Evolutionary conservation across 2,113 vertebrate genomes (phyloP), one percentile per base, ranked within the genome.

Genomic region (Chionis minor): DNA sequence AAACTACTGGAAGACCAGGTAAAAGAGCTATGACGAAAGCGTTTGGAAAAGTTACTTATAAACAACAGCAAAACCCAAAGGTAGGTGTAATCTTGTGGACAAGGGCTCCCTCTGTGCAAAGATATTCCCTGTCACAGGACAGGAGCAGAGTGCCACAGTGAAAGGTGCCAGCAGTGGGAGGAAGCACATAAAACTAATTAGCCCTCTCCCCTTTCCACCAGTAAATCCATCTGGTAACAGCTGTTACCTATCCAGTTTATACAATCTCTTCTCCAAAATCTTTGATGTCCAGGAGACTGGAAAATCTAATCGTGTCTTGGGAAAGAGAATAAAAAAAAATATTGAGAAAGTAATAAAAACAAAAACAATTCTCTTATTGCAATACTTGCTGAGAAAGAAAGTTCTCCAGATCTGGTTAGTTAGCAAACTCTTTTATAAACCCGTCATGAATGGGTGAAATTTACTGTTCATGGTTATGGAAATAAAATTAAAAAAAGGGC

Each of bases 161-260:
- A 92, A 92, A 91, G 38, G 65, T 95, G 89, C 84, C 93, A 89
- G 73, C 52, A 87, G n/a, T 47, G 21, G 40, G 23, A 91, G 66
- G 78, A 91, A 94, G 58, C 56, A 87, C 70, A 85, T 75, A 85
- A 94, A 94, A 80, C 44, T 93, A 94, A 95, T 85, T 91, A 90
- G 77, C 33, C 21, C 21, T 94, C 81, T 94, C 86, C 69, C 56
- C 65, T 96, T 95, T 92, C 89, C 70, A 95, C 56, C 73, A 91
- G 35, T 79, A 92, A 89, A 97, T 95, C 56, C 5, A 1, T 88
- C 74, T 42, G 44, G 84, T 81, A 94, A 88, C 81, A 89, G 88
- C 82, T 94, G 77, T 89, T 96, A 95, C 88, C 86, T 84, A 63
- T 92, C 77, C 86, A 96, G 69, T 88, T 93, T 81, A 97, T 56